phyloP scores from a whole-genome alignment of 2,888 invertebrate genomes.

The Heliconius cydno region DNA sequence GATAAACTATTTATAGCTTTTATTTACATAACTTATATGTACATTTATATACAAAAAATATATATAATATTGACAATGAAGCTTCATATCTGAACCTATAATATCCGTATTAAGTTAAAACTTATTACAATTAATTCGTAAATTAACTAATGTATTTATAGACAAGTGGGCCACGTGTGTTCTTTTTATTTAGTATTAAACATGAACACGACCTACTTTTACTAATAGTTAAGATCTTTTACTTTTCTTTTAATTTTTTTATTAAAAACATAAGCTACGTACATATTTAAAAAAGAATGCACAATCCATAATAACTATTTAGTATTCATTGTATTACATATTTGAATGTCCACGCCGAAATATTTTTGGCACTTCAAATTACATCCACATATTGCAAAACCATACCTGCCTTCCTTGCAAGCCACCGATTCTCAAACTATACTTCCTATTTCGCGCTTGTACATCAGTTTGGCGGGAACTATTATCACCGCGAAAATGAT shows the following conservation, averaged over 20 bases:
- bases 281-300: not conserved
- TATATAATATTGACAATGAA: not conserved
- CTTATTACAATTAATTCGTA: not conserved
- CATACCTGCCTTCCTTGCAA: constrained; percentile 30
- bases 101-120: not conserved
- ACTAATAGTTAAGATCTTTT: no score
- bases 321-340: not conserved
- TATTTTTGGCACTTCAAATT: not conserved
- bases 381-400: not conserved
- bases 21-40: constrained; percentile 14
- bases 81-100: not conserved
- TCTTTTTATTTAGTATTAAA: not conserved
- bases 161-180: not conserved
- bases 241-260: not conserved
- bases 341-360: not conserved
- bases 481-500: not conserved
- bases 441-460: not conserved
- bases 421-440: not conserved
- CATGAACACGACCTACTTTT: no score
- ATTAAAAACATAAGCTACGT: not conserved
- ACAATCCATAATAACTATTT: not conserved
- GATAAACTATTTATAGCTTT: constrained; percentile 7
- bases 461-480: constrained; percentile 24
- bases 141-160: not conserved
- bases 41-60: not conserved